phyloP scores from a whole-genome alignment of 1,140 invertebrate genomes.

The Ceratina calcarata region DNA sequence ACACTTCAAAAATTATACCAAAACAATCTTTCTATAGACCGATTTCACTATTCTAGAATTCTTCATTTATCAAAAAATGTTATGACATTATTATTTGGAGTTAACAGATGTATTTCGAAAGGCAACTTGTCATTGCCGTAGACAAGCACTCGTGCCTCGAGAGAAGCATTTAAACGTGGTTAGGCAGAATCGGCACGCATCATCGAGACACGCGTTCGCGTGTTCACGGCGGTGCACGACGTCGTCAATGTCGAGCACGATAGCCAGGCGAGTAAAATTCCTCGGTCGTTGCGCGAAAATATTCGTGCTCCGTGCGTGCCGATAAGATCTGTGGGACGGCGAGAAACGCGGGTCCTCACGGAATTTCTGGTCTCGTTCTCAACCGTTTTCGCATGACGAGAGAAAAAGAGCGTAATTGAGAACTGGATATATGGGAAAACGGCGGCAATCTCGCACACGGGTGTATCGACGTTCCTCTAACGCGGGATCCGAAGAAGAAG shows the following conservation, averaged over 20 bases:
- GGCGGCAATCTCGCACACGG: too few relatives aligned
- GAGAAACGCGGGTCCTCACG: constrained; percentile 14
- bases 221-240: neutral
- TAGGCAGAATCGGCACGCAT: neutral
- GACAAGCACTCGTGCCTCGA: constrained; percentile 2
- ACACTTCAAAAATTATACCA: too few relatives aligned
- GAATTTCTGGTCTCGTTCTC: constrained; percentile 1
- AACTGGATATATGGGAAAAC: neutral
- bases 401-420: neutral
- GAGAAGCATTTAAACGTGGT: constrained; percentile 6
- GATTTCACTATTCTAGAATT: too few relatives aligned
- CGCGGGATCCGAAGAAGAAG: neutral
- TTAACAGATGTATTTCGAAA: too few relatives aligned
- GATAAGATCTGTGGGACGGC: neutral
- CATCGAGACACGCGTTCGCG: constrained; percentile 9
- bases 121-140: too few relatives aligned
- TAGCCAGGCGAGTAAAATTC: constrained; percentile 1
- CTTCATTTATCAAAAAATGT: too few relatives aligned
- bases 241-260: constrained; percentile 8
- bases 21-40: too few relatives aligned
- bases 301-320: constrained; percentile 14
- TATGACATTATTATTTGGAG: too few relatives aligned
- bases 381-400: neutral
- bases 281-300: neutral
- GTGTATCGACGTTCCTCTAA: constrained; percentile 1